Evolutionary conservation across 1,140 invertebrate genomes (phyloP).

Genomic region (Rhagoletis zephyria): DNA sequence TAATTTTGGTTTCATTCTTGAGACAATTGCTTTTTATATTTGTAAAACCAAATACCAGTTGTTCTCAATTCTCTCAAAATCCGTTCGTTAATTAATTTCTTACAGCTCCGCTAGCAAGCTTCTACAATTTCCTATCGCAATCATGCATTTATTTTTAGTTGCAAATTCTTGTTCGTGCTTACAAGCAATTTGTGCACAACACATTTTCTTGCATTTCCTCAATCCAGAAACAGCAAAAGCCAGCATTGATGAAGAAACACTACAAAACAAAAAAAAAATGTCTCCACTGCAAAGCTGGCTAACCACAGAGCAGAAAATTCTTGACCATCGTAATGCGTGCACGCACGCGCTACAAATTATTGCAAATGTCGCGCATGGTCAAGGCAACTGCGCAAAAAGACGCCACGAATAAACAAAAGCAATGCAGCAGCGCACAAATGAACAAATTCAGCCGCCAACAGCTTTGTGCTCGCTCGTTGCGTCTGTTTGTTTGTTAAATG

Average conservation of each 20-base stretch:
- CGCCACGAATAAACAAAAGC: neutral
- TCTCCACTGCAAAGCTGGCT: neutral
- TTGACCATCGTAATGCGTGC: neutral
- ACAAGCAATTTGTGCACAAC: neutral
- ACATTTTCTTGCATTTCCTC: neutral
- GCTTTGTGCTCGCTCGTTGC: neutral
- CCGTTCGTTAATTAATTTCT: too few species aligned
- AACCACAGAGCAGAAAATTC: neutral
- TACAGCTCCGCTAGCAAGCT: too few species aligned
- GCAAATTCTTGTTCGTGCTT: constrained; percentile 1
- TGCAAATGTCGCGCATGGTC: constrained; percentile 6
- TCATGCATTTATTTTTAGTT: neutral
- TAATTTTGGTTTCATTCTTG: too few species aligned
- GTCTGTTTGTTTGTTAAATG: neutral
- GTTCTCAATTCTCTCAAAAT: too few species aligned
- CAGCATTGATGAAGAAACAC: neutral
- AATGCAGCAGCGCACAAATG: neutral
- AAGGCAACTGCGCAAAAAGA: neutral
- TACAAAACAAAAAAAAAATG: neutral
- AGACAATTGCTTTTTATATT: too few species aligned
- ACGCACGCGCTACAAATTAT: constrained; percentile 34
- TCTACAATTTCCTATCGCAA: neutral
- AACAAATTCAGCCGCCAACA: neutral
- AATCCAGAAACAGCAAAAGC: neutral
- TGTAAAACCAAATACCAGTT: too few species aligned